Percentiles rank a stretch among this genome's conserved stretches.
These are phyloP conservation scores for Laupala kohalensis DNA, from an alignment of 1,140 invertebrate genomes.

Conservation along the genomic window DNA sequence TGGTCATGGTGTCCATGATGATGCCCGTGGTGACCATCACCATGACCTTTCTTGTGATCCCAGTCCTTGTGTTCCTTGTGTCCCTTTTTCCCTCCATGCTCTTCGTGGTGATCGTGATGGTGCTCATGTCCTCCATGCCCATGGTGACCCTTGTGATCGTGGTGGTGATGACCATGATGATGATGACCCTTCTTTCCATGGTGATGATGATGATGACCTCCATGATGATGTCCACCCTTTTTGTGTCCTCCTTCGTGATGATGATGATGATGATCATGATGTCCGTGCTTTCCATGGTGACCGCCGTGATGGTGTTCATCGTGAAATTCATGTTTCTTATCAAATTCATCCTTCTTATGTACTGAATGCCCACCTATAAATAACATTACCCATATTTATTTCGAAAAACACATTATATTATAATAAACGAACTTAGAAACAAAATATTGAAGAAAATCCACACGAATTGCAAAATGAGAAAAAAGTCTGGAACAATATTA, in stretches of 20 bases:
- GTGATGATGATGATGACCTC: slow-evolving; percentile 28
- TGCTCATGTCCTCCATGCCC: slow-evolving; percentile 35
- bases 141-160: slow-evolving; percentile 41
- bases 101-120: slow-evolving; percentile 26
- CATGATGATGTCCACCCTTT: slow-evolving; percentile 31
- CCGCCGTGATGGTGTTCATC: slow-evolving; percentile 17
- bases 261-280: slow-evolving; percentile 8
- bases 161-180: slow-evolving; percentile 38
- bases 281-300: slow-evolving; percentile 15
- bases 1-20: not conserved
- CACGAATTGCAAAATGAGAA: too few species aligned
- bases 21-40: not conserved
- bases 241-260: slow-evolving; percentile 21
- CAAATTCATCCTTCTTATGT: slow-evolving; percentile 58
- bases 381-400: not conserved
- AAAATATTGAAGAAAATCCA: too few species aligned
- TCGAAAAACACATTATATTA: too few species aligned
- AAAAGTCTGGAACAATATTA: too few species aligned
- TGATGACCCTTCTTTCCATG: slow-evolving; percentile 41
- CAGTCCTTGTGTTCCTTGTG: not conserved
- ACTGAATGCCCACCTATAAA: slow-evolving; percentile 46
- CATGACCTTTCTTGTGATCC: not conserved
- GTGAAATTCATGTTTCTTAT: slow-evolving; percentile 17
- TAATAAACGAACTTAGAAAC: too few species aligned
- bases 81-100: slow-evolving; percentile 20